A percentile compares a stretch with the other conserved stretches of the same genome.
Evolutionary conservation across 2,888 invertebrate species (phyloP).

Genomic region (Glaucopsyche alexis): DNA sequence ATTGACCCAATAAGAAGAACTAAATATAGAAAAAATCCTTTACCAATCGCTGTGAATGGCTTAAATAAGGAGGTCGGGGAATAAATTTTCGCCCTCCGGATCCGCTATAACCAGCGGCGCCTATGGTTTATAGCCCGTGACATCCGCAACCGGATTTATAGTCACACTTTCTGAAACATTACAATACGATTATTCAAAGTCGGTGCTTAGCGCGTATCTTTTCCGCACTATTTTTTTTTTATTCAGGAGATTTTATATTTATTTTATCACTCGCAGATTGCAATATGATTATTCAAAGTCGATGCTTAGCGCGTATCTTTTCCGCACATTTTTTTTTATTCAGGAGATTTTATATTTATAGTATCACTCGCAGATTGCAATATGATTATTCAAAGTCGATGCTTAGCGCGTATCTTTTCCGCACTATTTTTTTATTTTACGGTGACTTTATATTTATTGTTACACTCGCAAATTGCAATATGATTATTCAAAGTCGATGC

Average conservation of each 20-base stretch:
- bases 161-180: constrained; percentile 60
- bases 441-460: too few species aligned
- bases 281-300: not conserved
- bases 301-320: too few species aligned
- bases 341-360: too few species aligned
- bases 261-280: not conserved
- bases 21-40: constrained; percentile 44
- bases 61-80: constrained; percentile 76
- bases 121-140: constrained; percentile 78
- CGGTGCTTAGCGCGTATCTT: constrained; percentile 18
- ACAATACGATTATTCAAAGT: constrained; percentile 32
- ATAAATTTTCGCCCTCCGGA: constrained; percentile 75
- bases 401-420: too few species aligned
- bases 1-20: constrained; percentile 36
- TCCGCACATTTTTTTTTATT: too few species aligned
- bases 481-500: constrained; percentile 14
- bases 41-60: constrained; percentile 56
- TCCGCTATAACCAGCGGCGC: constrained; percentile 74
- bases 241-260: not conserved
- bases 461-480: too few species aligned
- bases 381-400: too few species aligned
- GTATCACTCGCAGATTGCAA: too few species aligned
- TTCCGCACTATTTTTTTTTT: constrained; percentile 7
- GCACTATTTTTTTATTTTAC: too few species aligned
- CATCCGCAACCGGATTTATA: constrained; percentile 77